These are phyloP conservation scores for Gobiocypris rarus DNA, from an alignment of 2,113 vertebrate species.

Conservation along the genomic window DNA sequence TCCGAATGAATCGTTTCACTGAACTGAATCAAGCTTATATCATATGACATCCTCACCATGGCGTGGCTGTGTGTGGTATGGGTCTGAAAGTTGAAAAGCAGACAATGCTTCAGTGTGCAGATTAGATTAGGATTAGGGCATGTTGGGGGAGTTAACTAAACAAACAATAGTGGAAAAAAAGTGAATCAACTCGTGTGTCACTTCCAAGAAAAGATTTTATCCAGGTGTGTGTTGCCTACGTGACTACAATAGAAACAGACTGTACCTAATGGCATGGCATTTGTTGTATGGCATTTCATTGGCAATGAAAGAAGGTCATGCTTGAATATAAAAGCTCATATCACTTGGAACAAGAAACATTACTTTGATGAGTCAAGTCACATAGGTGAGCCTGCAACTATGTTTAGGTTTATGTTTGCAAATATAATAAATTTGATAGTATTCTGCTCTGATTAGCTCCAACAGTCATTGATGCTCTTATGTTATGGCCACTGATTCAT, in stretches of 20 bases:
- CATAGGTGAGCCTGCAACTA: neutral
- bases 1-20: neutral
- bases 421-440: neutral
- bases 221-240: neutral
- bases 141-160: neutral
- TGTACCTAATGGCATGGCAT: constrained; percentile 6
- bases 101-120: neutral
- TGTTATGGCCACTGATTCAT: neutral
- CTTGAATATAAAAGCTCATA: neutral
- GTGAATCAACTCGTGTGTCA: neutral
- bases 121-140: neutral
- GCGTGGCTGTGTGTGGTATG: neutral
- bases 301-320: constrained; percentile 12
- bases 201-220: neutral
- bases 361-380: neutral
- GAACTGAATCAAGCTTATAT: neutral
- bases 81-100: too few relatives aligned
- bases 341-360: neutral
- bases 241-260: constrained; percentile 1
- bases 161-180: neutral
- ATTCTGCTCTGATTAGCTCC: neutral
- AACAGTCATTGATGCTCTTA: neutral
- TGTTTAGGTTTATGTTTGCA: neutral
- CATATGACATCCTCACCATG: neutral
- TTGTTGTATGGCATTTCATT: neutral